Conservation (phyloP, 2,113 vertebrate genomes). For the Colaptes auratus region DNA sequence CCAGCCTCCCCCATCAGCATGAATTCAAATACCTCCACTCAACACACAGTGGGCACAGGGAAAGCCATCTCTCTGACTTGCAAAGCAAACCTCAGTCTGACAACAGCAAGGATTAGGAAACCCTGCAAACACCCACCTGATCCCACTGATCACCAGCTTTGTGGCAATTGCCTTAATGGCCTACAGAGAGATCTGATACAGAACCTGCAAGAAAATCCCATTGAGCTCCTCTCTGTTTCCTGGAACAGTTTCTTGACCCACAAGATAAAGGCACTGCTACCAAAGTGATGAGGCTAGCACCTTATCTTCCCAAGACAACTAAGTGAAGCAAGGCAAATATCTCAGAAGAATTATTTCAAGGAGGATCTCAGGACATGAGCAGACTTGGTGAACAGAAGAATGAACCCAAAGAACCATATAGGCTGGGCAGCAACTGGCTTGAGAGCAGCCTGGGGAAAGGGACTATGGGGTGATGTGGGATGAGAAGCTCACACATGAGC, state of each 20-base stretch:
- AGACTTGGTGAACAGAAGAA: neutral
- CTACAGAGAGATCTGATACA: neutral
- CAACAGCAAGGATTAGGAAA: neutral
- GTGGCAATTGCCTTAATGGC: neutral
- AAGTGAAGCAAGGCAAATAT: neutral
- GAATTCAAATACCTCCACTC: neutral
- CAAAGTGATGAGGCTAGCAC: neutral
- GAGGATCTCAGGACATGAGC: neutral
- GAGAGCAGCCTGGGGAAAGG: too few relatives aligned
- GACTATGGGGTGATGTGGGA: too few relatives aligned
- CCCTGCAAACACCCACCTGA: neutral
- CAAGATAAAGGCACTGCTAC: rapidly evolving
- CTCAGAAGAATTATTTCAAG: neutral
- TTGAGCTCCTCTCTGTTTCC: neutral
- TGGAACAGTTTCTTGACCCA: rapidly evolving
- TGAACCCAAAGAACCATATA: neutral
- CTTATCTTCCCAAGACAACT: neutral
- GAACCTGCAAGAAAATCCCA: neutral
- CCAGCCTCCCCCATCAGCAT: neutral
- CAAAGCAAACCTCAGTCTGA: neutral
- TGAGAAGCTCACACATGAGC: too few relatives aligned
- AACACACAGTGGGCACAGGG: neutral
- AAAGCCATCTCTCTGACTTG: neutral
- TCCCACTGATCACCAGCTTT: neutral
- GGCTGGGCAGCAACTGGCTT: too few relatives aligned